phyloP scores from a whole-genome alignment of 2,888 invertebrate genomes.

The Pediacus dermestoides region DNA sequence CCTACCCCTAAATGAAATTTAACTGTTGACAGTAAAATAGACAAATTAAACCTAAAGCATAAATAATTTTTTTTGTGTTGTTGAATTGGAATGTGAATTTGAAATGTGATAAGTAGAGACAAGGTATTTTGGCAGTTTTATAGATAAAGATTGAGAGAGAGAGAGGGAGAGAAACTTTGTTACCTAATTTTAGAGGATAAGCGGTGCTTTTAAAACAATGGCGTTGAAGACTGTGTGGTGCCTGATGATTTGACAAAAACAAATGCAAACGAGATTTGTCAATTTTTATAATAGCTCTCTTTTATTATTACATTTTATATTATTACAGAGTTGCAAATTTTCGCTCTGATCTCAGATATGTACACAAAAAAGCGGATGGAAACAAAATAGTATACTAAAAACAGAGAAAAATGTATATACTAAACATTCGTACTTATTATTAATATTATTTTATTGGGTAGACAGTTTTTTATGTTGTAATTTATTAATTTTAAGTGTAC shows the following conservation, averaged over 20 bases:
- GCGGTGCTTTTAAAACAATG: constrained; percentile 34
- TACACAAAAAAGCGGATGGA: constrained; percentile 35
- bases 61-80: no score
- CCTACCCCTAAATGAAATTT: no score
- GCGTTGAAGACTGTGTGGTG: constrained; percentile 48
- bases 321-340: constrained; percentile 24
- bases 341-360: constrained; percentile 45
- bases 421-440: constrained; percentile 9
- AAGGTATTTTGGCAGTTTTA: constrained; percentile 39
- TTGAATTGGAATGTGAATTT: constrained; percentile 21
- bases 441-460: constrained; percentile 8
- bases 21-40: no score
- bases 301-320: constrained; percentile 22
- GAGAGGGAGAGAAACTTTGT: no score
- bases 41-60: no score
- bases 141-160: no score
- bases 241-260: constrained; percentile 40
- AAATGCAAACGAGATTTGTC: constrained; percentile 26
- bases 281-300: constrained; percentile 41
- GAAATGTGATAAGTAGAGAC: constrained; percentile 38
- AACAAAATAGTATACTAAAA: constrained; percentile 13
- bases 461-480: constrained; percentile 10
- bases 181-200: constrained; percentile 1
- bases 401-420: constrained; percentile 23
- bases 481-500: constrained; percentile 41